These are phyloP conservation scores for Brenthis ino DNA, from an alignment of 2,888 invertebrate species.

Conservation along the genomic window DNA sequence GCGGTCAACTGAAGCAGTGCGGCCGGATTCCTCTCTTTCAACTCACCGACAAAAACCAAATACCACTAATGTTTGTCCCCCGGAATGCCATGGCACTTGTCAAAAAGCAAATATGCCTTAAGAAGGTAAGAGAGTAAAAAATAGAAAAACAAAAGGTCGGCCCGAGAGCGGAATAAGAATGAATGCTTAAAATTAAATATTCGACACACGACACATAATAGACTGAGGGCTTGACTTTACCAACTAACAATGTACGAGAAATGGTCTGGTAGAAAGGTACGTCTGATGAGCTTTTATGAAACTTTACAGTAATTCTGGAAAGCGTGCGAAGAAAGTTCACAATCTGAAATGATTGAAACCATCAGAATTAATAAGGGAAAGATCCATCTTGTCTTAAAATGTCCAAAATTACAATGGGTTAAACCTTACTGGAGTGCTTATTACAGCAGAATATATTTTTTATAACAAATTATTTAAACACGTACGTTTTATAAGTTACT, in stretches of 20 bases:
- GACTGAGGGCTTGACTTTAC: conserved; percentile 25
- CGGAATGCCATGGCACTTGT: conserved; percentile 70
- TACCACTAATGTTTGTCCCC: conserved; percentile 67
- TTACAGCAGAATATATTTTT: too few relatives aligned
- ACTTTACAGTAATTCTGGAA: too few relatives aligned
- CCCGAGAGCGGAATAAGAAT: conserved; percentile 62
- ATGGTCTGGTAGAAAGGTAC: neutral
- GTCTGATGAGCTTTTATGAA: neutral
- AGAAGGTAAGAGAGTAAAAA: conserved; percentile 63
- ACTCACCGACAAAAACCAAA: conserved; percentile 51
- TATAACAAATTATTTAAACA: too few relatives aligned
- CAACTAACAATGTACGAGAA: neutral
- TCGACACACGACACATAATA: conserved; percentile 66
- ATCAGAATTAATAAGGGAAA: too few relatives aligned
- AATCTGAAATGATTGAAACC: too few relatives aligned
- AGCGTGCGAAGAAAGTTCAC: too few relatives aligned
- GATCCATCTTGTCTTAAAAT: neutral
- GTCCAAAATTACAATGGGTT: neutral
- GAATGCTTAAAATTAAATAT: conserved; percentile 66
- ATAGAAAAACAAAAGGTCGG: conserved; percentile 67
- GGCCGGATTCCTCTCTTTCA: conserved; percentile 44
- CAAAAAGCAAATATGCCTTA: conserved; percentile 73
- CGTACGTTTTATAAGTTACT: too few relatives aligned
- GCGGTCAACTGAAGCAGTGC: conserved; percentile 33
- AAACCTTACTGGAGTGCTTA: too few relatives aligned